Evolutionary conservation across 2,113 vertebrate species (phyloP).

Genomic region (Seriola rivoliana): DNA sequence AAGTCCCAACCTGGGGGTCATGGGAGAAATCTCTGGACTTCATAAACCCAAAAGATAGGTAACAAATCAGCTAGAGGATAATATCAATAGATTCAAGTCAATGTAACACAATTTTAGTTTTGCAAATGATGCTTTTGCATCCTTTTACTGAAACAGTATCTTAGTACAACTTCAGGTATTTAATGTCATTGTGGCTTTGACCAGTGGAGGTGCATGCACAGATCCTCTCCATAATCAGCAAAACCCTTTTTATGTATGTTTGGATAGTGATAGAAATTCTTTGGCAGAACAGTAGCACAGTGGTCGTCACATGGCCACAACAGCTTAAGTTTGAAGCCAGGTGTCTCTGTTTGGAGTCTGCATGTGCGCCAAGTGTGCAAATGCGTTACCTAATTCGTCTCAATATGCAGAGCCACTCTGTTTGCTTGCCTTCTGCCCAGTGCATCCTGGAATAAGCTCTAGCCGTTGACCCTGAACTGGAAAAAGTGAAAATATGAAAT

Average conservation of each 20-base stretch:
- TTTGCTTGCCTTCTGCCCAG: neutral
- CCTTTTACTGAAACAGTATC: no score
- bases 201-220: neutral
- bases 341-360: constrained; percentile 14
- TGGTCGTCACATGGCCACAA: neutral
- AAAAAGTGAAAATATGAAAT: constrained; percentile 4
- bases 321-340: constrained; percentile 9
- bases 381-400: neutral
- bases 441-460: constrained; percentile 11
- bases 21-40: neutral
- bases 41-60: neutral
- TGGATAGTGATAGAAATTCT: neutral
- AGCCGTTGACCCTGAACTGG: constrained; percentile 13
- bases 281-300: constrained; percentile 3
- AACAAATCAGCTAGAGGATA: neutral
- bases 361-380: constrained; percentile 16
- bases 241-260: neutral
- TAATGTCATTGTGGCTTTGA: neutral
- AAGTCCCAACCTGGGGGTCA: no score
- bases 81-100: neutral
- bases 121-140: neutral
- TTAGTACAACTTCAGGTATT: neutral
- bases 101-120: neutral
- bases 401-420: neutral
- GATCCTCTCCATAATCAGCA: neutral